Evolutionary conservation across 2,797 vertebrate genomes (phyloP).

Genomic region (Sebastes cheni): DNA sequence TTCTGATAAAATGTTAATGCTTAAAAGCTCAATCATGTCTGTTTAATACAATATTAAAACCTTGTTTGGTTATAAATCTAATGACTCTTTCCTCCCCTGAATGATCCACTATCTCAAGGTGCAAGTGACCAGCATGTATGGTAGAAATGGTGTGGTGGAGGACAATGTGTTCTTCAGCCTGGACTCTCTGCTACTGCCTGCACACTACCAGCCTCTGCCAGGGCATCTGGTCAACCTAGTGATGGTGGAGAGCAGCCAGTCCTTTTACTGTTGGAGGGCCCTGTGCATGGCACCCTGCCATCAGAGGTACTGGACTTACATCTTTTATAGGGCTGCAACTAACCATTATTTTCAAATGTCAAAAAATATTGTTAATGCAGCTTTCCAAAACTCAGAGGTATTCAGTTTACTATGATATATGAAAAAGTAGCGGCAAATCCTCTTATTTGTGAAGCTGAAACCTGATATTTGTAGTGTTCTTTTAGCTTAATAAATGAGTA

Average conservation of each 20-base stretch:
- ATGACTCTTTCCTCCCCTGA: not conserved
- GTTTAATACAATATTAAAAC: not conserved
- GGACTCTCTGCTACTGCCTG: slow-evolving; percentile 87
- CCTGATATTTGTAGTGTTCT: not conserved
- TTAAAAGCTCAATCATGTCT: not conserved
- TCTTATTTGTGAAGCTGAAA: not conserved
- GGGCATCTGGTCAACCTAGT: slow-evolving; percentile 88
- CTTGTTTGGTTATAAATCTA: not conserved
- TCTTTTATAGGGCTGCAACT: not conserved
- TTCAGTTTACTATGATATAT: not conserved
- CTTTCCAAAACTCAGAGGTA: not conserved
- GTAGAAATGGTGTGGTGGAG: slow-evolving; percentile 86
- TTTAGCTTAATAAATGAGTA: not conserved
- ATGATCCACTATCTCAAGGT: slow-evolving; percentile 75
- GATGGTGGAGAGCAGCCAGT: slow-evolving; percentile 94
- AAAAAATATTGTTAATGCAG: not conserved
- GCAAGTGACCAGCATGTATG: slow-evolving; percentile 84
- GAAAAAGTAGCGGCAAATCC: too few relatives aligned
- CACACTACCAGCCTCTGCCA: slow-evolving; percentile 81
- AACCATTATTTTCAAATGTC: not conserved
- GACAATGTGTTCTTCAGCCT: slow-evolving; percentile 91
- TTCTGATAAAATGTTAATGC: not conserved
- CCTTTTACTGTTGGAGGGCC: slow-evolving; percentile 91
- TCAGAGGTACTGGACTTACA: slow-evolving; percentile 69
- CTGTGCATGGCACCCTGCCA: slow-evolving; percentile 88